A percentile compares a stretch with the other conserved stretches of the same genome.
phyloP scores from a whole-genome alignment of 2,113 vertebrate species.

The Lampris incognitus region DNA sequence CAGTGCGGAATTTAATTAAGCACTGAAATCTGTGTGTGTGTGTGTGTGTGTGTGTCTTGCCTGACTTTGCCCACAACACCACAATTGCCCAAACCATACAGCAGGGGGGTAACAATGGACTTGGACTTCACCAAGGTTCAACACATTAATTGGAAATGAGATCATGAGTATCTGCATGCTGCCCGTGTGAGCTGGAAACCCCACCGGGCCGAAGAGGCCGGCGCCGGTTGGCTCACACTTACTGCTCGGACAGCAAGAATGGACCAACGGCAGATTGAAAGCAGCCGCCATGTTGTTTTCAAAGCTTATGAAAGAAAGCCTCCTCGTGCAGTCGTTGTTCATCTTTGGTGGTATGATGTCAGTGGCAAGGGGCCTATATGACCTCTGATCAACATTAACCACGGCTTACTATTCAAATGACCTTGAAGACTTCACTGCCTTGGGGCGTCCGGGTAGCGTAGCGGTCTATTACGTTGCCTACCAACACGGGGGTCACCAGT shows the following conservation, averaged over 20 bases:
- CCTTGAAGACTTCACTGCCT: conserved; percentile 10
- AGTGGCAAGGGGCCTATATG: neutral
- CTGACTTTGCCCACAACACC: neutral
- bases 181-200: conserved; percentile 30
- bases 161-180: conserved; percentile 21
- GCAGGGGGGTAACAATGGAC: neutral
- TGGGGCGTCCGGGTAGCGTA: no score
- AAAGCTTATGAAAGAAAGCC: no score
- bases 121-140: neutral
- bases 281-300: conserved; percentile 7
- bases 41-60: neutral
- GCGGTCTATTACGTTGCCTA: no score
- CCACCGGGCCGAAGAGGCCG: conserved; percentile 25
- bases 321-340: no score
- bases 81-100: neutral
- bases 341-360: no score
- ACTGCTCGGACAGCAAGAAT: conserved; percentile 12
- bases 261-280: conserved; percentile 3
- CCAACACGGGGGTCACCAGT: no score
- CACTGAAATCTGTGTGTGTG: neutral
- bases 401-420: conserved; percentile 13
- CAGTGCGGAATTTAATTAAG: neutral
- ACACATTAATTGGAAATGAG: neutral
- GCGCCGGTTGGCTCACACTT: neutral
- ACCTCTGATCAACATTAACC: neutral